Evolutionary conservation across 2,888 invertebrate species (phyloP), one percentile per base, ranked within the genome.

Genomic region (Drosophila imparisetae): DNA sequence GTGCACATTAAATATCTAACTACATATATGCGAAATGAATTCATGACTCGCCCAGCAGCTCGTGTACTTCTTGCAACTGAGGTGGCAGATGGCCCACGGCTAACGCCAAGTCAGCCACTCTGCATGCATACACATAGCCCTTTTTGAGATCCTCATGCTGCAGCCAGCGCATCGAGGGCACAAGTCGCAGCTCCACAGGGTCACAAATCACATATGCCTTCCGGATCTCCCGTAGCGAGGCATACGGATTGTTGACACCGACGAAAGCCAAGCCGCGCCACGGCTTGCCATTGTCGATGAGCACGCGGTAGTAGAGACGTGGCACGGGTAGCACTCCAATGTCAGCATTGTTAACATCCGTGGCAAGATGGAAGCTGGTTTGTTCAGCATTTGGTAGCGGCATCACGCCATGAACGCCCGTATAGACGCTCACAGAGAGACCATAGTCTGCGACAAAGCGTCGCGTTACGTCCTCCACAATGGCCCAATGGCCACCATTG

Each of bases 401-500:
- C 71, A 95, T 91, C 2, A 93, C 94, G 3, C 94, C 95, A 83
- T 94, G 93, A 1, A 94, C 93, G 34, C 95, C 95, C 3, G 95
- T 95, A 81, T 94, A 95, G 50, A 94, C 93, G 11, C 89, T 91
- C 5, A 94, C 82, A 24, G 92, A 85, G 7, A 93, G 81, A 0
- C 85, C 79, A 13, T 90, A 83, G 2, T 77, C 70, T 7, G 80
- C 83, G 0, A 94, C 94, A 72, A 93, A 94, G 18, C 89, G 87
- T 61, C 95, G 92, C 8, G 94, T 92, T 66, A 92, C 91, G 6
- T 81, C 80, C 91, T 95, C 95, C 24, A 94, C 87, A 1, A 81
- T 78, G 49, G 93, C 91, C 95, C 95, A 95, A 77, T 94, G 95
- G 15, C 94, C 94, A 0, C 91, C 94, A 83, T 95, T 95, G 82